Evolutionary conservation across 2,113 vertebrate genomes (phyloP).

Genomic region (Tretioscincus oriximinensis): DNA sequence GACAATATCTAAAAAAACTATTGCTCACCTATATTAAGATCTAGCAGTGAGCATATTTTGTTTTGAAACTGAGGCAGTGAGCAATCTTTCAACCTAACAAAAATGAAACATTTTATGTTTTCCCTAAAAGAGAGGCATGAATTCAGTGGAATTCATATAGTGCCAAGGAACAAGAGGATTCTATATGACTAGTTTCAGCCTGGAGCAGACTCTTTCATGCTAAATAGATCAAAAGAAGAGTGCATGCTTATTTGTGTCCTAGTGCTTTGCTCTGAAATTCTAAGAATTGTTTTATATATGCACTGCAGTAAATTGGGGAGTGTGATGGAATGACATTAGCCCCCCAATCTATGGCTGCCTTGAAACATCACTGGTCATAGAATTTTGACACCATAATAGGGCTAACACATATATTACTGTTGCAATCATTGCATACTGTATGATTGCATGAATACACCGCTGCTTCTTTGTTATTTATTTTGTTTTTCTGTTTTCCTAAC

Average conservation of each 20-base stretch:
- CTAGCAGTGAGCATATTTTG: neutral
- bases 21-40: neutral
- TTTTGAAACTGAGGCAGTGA: neutral
- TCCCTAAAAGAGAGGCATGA: neutral
- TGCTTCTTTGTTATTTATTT: conserved; percentile 34
- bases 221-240: neutral
- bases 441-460: conserved; percentile 55
- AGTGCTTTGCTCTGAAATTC: neutral
- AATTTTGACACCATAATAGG: conserved; percentile 38
- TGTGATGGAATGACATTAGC: neutral
- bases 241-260: neutral
- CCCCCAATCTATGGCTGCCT: neutral
- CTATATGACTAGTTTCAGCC: neutral
- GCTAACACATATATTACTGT: conserved; percentile 40
- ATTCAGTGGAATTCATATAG: neutral
- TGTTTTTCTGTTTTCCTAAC: conserved; percentile 46
- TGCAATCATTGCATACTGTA: conserved; percentile 41
- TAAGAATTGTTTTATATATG: neutral
- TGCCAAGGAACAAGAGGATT: neutral
- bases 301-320: conserved; percentile 11
- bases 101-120: neutral
- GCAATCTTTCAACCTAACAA: neutral
- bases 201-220: neutral
- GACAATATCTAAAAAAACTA: neutral
- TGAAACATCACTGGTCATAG: conserved; percentile 15